Base-by-base conservation (phyloP, 2,888 invertebrate species). In the Orthosia cruda region DNA sequence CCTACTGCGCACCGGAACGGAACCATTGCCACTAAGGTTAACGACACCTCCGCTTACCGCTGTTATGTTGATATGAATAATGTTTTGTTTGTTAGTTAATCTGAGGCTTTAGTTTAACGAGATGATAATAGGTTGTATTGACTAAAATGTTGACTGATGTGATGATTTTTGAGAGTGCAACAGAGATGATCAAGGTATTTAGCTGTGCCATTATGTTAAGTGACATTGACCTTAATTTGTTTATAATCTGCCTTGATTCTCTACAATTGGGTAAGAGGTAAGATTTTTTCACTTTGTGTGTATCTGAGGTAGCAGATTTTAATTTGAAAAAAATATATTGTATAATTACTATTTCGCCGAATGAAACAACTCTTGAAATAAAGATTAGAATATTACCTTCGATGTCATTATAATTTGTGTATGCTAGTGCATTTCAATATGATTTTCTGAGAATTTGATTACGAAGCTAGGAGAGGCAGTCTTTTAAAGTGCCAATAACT, bases 11-110 rank as follows among this genome's bases (percentile, higher is more conserved):
- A 40, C 52, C 61, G 62, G 47, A 32, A 50, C 75, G 47, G 26
- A 26, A 64, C 50, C 54, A 80, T 55, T 58, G 58, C 58, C 23
- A 16, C 54, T 68, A 64, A 82, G 77, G 78, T 81, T 66, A 81
- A 81, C 65, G 66, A 73, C 82, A 72, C 69, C 67, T 76, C 80
- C 55, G 32, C 77, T 61, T 65, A 64, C 68, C 64, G 47, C 18
- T 52, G 57, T 65, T 71, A 62, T 65, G 58, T 68, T 45, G 32
- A 18, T 52, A 71, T 49, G 47, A 78, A 71, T 78, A 66, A 67
- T 80, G 77, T 64, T 76, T 71, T 75, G 66, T 76, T 49, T 45
- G 65, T 78, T n/a, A 15, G 26, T 57, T 66, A 47, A 76, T 67
- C 23, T 20, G 11, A 52, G 52, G 61, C 47, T 68, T 67, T 20